Conservation (phyloP, 2,113 vertebrate genomes). For the Leptosomus discolor region DNA sequence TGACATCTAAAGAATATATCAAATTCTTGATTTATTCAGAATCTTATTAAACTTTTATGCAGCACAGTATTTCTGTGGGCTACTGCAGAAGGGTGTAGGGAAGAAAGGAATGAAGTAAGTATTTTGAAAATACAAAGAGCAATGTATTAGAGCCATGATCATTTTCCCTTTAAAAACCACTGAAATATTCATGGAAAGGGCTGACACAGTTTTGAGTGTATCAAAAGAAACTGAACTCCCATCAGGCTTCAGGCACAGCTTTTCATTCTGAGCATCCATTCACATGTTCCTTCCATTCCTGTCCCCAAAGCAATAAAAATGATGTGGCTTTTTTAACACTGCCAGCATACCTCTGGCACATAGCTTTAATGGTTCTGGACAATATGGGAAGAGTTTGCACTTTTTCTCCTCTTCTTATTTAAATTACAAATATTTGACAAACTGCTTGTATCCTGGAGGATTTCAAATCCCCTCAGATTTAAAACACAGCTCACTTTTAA, state of each 20-base stretch:
- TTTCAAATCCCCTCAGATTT: neutral
- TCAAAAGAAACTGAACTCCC: neutral
- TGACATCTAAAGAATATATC: neutral
- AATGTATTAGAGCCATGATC: neutral
- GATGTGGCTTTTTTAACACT: neutral
- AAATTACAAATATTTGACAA: conserved; percentile 32
- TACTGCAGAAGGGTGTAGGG: neutral
- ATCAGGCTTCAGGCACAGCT: neutral
- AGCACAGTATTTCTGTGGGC: neutral
- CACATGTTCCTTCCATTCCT: neutral
- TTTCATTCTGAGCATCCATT: neutral
- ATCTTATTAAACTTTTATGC: neutral
- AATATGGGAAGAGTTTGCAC: neutral
- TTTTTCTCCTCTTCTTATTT: neutral
- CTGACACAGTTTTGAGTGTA: neutral
- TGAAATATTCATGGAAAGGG: conserved; percentile 9
- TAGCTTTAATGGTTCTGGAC: neutral
- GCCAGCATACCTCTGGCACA: neutral
- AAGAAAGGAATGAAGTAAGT: neutral
- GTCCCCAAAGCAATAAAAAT: neutral
- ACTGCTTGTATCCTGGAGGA: neutral
- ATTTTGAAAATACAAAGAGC: neutral
- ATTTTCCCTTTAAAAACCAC: neutral
- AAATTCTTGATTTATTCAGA: neutral
- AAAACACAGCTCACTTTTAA: neutral